These are phyloP conservation scores for Bombus haemorrhoidalis DNA, from an alignment of 1,140 invertebrate genomes.

Conservation along the genomic window DNA sequence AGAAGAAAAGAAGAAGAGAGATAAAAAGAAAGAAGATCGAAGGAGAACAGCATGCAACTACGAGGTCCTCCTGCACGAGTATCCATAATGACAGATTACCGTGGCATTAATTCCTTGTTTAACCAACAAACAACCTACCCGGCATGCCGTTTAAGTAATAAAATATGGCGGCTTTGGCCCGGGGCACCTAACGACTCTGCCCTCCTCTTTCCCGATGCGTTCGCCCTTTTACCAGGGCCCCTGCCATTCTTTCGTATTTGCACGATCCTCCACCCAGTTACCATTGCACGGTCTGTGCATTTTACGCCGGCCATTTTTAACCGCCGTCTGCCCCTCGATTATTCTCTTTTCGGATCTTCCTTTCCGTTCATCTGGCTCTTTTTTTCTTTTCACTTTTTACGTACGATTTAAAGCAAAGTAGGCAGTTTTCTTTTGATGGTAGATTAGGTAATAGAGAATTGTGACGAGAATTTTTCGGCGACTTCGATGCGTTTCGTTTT, in stretches of 20 bases:
- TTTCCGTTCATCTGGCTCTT: not conserved
- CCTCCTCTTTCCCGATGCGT: not conserved
- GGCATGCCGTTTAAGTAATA: conserved; percentile 76
- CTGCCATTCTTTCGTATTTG: conserved; percentile 33
- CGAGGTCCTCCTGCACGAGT: conserved; percentile 59
- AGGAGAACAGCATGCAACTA: conserved; percentile 49
- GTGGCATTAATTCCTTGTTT: conserved; percentile 75
- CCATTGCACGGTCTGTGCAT: conserved; percentile 45
- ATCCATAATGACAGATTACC: conserved; percentile 74
- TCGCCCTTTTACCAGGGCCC: conserved; percentile 30
- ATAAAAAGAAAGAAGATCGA: not conserved
- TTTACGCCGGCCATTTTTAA: conserved; percentile 56
- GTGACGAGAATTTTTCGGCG: no score
- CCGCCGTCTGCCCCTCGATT: conserved; percentile 31
- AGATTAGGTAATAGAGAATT: no score
- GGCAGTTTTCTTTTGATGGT: no score
- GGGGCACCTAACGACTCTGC: conserved; percentile 50
- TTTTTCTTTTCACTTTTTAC: not conserved
- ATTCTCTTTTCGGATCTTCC: conserved; percentile 28
- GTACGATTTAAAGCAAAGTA: no score
- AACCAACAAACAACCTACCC: conserved; percentile 74
- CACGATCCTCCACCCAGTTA: conserved; percentile 26
- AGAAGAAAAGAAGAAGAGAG: not conserved
- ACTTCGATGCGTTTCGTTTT: no score
- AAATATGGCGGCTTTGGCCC: conserved; percentile 72